Evolutionary conservation across 2,113 vertebrate genomes (phyloP).

Genomic region (Pristiophorus japonicus): DNA sequence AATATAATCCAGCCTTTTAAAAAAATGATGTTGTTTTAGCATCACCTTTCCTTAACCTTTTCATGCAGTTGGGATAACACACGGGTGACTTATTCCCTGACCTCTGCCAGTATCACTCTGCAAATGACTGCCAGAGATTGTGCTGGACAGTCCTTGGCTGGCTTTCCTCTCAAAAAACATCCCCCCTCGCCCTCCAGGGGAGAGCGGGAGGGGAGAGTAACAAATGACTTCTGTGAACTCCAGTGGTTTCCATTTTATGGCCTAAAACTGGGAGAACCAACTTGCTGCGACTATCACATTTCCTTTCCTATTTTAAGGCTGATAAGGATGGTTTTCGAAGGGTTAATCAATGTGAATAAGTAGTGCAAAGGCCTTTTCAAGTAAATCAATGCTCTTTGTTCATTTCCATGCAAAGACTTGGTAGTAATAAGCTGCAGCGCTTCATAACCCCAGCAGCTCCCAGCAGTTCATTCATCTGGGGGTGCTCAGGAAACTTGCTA

Average conservation of each 20-base stretch:
- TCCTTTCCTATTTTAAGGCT: background rate
- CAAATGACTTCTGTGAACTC: background rate
- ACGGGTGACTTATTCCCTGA: background rate
- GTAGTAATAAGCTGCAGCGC: background rate
- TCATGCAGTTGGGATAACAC: background rate
- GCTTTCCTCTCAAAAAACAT: background rate
- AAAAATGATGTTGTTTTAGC: background rate
- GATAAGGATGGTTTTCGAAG: background rate
- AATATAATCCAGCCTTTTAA: background rate
- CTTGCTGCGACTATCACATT: background rate
- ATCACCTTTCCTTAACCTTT: background rate
- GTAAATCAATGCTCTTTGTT: background rate
- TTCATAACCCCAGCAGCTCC: background rate
- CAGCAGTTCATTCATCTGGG: background rate
- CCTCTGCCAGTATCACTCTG: background rate
- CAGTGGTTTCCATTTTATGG: too few species aligned
- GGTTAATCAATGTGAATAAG: background rate
- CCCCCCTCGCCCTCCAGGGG: too few species aligned
- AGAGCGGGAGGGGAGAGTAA: background rate
- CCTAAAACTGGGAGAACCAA: background rate
- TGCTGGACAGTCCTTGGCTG: background rate
- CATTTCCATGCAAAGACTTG: background rate
- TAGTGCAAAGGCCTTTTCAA: background rate
- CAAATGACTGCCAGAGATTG: background rate
- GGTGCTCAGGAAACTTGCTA: background rate